Evolutionary conservation across 2,113 vertebrate genomes (phyloP), one percentile per base, ranked within the genome.

Genomic region (Leuciscus idus): DNA sequence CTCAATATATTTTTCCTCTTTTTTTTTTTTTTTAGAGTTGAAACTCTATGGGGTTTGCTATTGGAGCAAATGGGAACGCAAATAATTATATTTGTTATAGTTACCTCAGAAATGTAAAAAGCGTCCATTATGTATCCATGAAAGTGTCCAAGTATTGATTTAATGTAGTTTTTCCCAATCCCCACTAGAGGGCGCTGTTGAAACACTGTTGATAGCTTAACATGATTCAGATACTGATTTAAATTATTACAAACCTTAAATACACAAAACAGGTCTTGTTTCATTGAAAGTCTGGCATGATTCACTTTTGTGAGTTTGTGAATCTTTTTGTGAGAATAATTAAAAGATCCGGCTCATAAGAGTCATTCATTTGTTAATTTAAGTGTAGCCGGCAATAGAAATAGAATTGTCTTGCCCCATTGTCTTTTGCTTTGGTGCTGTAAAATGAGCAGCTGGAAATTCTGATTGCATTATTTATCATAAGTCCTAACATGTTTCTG

Each of bases 111-210:
- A 70, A 70, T 70, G 66, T 39, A 1, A 39, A 72, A 72, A 11
- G 3, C 9, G 19, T 72, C 9, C 19, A 11, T 72, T 23, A 39
- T 72, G 10, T 39, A 72, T 19, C 1, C 1, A 11, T 57, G 6
- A 57, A 21, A 57, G 19, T 23, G 6, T 72, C 17, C 3, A 46
- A 23, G 15, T 39, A 11, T 46, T 8, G 12, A 26, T 75, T 78
- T 36, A 30, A 33, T 36, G 28, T 36, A 39, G 4, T 43, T 72
- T 9, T 43, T 26, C 11, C 12, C 1, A 15, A 46, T 59, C 2
- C 19, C 79, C 88, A 89, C 83, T 87, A 88, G 87, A 84, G 79
- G 88, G 87, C 59, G 77, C 84, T 89, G 88, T 88, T 85, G 86
- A 55, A 87, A 81, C 84, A 90, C 15, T 55, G 26, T 55, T 55